Conservation (phyloP, 2,797 vertebrate species). For the Alouatta caraya region DNA sequence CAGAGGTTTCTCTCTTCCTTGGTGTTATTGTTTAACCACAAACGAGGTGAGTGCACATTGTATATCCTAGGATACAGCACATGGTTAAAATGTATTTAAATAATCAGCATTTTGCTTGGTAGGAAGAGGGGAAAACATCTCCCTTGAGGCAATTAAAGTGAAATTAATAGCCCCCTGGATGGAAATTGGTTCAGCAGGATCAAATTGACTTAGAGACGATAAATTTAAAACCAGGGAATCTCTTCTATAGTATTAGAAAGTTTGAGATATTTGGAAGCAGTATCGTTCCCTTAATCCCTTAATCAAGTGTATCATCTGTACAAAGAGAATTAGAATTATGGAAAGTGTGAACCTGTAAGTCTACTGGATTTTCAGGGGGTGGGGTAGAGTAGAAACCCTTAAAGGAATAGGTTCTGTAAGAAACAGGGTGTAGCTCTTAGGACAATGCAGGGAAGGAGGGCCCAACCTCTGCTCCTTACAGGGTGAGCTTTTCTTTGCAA, state of each 20-base stretch:
- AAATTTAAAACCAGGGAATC: background rate
- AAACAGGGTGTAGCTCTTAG: background rate
- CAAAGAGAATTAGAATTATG: background rate
- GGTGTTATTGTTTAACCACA: constrained; percentile 18
- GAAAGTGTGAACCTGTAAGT: background rate
- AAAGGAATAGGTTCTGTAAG: background rate
- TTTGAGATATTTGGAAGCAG: background rate
- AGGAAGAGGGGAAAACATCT: background rate
- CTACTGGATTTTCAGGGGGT: background rate
- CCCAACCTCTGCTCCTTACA: background rate
- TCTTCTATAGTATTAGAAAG: background rate
- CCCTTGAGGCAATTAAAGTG: background rate
- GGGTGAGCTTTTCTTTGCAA: background rate
- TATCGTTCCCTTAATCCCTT: background rate
- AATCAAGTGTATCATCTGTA: background rate
- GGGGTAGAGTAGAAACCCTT: background rate
- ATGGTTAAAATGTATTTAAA: background rate
- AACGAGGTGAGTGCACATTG: background rate
- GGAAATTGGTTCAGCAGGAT: background rate
- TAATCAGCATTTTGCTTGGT: background rate
- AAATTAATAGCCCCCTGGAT: background rate
- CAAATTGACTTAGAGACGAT: background rate
- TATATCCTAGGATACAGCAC: background rate
- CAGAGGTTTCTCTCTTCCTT: background rate
- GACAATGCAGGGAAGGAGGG: background rate